A percentile compares a stretch with the other conserved stretches of the same genome.
Evolutionary conservation across 2,113 vertebrate genomes (phyloP).

Genomic region (Zapus hudsonius): DNA sequence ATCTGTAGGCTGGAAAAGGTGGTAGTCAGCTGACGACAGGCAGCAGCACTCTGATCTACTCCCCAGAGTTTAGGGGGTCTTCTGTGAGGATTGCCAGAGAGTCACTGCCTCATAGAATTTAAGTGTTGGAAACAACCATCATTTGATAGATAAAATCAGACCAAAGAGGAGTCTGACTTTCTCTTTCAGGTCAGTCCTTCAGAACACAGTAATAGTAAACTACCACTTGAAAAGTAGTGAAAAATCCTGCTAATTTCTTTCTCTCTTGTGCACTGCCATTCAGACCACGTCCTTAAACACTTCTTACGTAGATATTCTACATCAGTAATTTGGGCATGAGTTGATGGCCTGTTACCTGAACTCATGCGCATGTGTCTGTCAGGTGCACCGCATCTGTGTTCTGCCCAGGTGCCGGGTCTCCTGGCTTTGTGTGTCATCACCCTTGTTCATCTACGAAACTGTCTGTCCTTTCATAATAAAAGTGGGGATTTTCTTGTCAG

Average conservation of each 20-base stretch:
- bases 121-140: neutral
- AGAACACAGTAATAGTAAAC: conserved; percentile 25
- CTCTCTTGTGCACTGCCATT: neutral
- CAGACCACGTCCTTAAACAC: conserved; percentile 3
- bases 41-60: neutral
- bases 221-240: conserved; percentile 40
- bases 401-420: neutral
- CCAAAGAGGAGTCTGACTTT: neutral
- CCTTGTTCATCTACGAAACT: conserved; percentile 32
- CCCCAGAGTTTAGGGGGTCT: conserved; percentile 37
- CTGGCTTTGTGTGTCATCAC: conserved; percentile 26
- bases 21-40: neutral
- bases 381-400: neutral
- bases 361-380: neutral
- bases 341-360: neutral
- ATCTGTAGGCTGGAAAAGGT: conserved; percentile 42
- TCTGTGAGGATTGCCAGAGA: conserved; percentile 39
- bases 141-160: conserved; percentile 49
- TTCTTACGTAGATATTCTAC: conserved; percentile 36
- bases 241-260: conserved; percentile 15
- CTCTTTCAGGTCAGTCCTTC: conserved; percentile 31
- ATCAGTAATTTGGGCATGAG: neutral
- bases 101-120: conserved; percentile 43
- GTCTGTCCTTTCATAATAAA: conserved; percentile 56
- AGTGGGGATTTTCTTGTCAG: conserved; percentile 45